Percentiles rank a stretch among this genome's conserved stretches.
Evolutionary conservation across 2,888 invertebrate species (phyloP).

Genomic region (Epinotia demarniana): DNA sequence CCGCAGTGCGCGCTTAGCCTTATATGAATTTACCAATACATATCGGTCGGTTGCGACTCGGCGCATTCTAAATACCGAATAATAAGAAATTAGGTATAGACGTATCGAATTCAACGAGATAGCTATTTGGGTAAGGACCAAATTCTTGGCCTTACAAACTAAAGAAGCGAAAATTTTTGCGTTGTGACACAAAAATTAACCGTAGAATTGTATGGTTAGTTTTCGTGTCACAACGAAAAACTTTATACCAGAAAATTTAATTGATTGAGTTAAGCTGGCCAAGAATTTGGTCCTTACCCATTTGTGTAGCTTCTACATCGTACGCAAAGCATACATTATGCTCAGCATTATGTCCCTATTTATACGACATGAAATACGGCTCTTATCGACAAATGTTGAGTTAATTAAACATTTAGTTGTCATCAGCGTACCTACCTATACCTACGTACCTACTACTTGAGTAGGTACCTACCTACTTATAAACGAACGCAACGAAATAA

Average conservation of each 20-base stretch:
- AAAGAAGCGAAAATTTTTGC: no score
- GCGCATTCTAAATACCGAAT: constrained; percentile 12
- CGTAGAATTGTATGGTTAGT: no score
- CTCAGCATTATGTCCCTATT: constrained; percentile 22
- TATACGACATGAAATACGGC: constrained; percentile 27
- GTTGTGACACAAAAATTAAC: no score
- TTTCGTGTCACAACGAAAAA: no score
- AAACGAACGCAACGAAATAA: background rate
- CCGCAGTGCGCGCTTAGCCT: no score
- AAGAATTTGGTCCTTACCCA: background rate
- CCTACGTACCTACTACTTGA: constrained; percentile 3
- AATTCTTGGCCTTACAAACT: no score
- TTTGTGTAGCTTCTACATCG: constrained; percentile 1
- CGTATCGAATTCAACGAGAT: constrained; percentile 30
- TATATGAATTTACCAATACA: background rate
- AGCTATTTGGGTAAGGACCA: background rate
- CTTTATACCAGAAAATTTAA: no score
- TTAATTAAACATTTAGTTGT: constrained; percentile 44
- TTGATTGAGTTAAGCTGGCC: no score
- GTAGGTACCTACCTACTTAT: background rate
- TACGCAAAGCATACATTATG: constrained; percentile 16
- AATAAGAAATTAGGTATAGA: constrained; percentile 26
- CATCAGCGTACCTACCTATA: constrained; percentile 9
- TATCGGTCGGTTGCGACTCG: background rate
- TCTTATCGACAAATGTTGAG: constrained; percentile 41